These are phyloP conservation scores for Carettochelys insculpta DNA, from an alignment of 2,113 vertebrate species.

Conservation along the genomic window DNA sequence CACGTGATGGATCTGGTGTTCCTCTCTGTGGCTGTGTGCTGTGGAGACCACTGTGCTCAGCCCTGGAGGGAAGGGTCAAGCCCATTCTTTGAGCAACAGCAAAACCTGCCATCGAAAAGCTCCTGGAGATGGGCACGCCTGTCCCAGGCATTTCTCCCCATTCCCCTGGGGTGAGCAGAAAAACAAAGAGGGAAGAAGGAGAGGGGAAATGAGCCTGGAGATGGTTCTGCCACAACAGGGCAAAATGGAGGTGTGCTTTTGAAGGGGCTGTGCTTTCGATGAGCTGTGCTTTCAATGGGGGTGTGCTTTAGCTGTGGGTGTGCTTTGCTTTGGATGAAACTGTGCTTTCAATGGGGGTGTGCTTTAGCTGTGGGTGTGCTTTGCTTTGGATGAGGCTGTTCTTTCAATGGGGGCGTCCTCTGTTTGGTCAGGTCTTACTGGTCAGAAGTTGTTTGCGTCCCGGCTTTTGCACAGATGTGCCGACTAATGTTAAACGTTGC, in stretches of 20 bases:
- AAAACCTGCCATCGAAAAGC: neutral
- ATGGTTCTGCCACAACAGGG: neutral
- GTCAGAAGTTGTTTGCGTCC: neutral
- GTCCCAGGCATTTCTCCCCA: neutral
- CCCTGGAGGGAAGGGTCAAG: neutral
- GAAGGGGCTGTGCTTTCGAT: too few relatives aligned
- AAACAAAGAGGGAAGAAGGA: neutral
- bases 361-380: too few relatives aligned
- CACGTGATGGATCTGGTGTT: neutral
- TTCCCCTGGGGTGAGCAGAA: neutral
- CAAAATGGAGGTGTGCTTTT: too few relatives aligned
- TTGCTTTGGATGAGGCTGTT: too few relatives aligned
- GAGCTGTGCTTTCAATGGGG: too few relatives aligned
- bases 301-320: too few relatives aligned
- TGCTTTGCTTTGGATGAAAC: too few relatives aligned
- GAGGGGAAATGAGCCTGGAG: neutral
- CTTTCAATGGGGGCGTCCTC: neutral
- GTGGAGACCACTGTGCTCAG: neutral
- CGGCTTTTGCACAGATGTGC: neutral
- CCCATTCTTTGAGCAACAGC: neutral
- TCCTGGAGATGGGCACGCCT: too few relatives aligned
- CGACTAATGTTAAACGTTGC: neutral
- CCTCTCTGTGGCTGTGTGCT: neutral
- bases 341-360: too few relatives aligned
- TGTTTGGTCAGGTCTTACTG: neutral